phyloP scores from a whole-genome alignment of 2,888 invertebrate species.

The Synergus itoensis region DNA sequence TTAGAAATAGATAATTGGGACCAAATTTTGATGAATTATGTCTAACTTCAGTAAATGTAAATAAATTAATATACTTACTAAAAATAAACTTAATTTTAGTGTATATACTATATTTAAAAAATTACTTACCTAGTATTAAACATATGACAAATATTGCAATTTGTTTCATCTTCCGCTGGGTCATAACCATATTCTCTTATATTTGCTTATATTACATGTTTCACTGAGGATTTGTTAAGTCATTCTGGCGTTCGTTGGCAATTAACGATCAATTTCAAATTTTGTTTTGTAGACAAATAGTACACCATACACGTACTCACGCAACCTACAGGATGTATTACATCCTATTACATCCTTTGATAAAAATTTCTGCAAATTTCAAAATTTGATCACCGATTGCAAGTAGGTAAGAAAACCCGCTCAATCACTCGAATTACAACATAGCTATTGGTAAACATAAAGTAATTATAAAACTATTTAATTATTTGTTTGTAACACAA shows the following conservation, averaged over 20 bases:
- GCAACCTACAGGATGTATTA: too few relatives aligned
- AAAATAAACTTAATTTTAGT: constrained; percentile 31
- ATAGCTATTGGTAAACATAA: too few relatives aligned
- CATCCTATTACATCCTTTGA: too few relatives aligned
- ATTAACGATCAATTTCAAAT: background rate
- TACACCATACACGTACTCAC: background rate
- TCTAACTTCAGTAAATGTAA: background rate
- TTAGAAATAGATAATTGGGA: background rate
- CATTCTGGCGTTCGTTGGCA: background rate
- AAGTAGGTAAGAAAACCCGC: too few relatives aligned
- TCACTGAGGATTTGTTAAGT: constrained; percentile 16
- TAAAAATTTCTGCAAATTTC: too few relatives aligned
- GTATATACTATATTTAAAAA: background rate
- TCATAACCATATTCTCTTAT: constrained; percentile 65
- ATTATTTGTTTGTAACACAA: too few relatives aligned
- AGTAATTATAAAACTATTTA: too few relatives aligned
- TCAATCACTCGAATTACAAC: too few relatives aligned
- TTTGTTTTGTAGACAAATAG: background rate
- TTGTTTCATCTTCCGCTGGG: constrained; percentile 74
- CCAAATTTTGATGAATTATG: background rate
- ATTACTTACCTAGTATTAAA: constrained; percentile 70
- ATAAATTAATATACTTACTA: constrained; percentile 9
- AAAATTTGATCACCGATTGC: too few relatives aligned
- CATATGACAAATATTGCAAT: constrained; percentile 70
- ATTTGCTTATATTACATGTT: constrained; percentile 43